A percentile compares a stretch with the other conserved stretches of the same genome.
These are phyloP conservation scores for Bombus soroeensis DNA, from an alignment of 1,140 invertebrate species.

Conservation along the genomic window DNA sequence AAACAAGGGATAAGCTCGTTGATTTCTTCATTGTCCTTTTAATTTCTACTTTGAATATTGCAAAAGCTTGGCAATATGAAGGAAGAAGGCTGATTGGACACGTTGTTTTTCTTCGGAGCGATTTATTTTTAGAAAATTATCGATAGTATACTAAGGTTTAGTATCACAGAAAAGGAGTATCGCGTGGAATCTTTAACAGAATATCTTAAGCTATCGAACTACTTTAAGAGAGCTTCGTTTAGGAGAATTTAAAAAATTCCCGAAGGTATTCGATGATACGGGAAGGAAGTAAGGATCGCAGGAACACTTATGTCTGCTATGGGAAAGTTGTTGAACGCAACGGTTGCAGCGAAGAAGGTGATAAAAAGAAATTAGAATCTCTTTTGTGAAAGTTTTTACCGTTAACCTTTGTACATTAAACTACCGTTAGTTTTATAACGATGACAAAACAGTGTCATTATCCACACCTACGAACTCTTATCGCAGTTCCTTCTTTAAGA, in stretches of 20 bases:
- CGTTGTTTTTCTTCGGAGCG: too few species aligned
- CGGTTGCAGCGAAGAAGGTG: not conserved
- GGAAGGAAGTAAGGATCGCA: not conserved
- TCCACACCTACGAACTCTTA: not conserved
- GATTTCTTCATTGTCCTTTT: not conserved
- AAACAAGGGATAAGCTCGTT: not conserved
- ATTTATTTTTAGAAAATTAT: too few species aligned
- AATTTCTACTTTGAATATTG: not conserved
- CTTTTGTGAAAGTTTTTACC: conserved; percentile 1
- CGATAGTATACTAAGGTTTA: too few species aligned
- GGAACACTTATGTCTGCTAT: not conserved
- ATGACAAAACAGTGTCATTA: conserved; percentile 4
- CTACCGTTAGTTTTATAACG: not conserved
- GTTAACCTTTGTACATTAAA: not conserved
- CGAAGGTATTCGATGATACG: not conserved
- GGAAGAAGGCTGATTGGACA: too few species aligned
- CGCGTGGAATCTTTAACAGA: not conserved
- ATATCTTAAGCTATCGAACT: not conserved
- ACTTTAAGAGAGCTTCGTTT: not conserved
- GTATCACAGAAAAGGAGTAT: too few species aligned
- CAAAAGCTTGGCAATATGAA: too few species aligned
- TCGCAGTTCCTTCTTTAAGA: not conserved
- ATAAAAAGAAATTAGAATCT: conserved; percentile 16
- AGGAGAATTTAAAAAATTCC: not conserved
- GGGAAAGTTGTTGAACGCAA: not conserved